Percentiles rank a stretch among this genome's conserved stretches.
These are phyloP conservation scores for Pseudocheirus occidentalis DNA, from an alignment of 2,797 vertebrate species.

Conservation along the genomic window DNA sequence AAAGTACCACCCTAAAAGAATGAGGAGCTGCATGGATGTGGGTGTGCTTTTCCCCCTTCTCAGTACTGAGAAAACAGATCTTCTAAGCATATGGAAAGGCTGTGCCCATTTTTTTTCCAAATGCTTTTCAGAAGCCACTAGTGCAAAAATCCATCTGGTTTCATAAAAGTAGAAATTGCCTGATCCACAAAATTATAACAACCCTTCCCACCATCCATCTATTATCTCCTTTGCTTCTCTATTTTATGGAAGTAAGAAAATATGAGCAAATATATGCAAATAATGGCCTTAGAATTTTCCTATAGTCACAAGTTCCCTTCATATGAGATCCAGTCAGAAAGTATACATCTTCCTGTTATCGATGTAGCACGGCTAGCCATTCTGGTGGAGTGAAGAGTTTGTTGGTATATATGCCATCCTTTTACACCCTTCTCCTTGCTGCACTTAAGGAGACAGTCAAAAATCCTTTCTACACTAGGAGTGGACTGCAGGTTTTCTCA, in stretches of 20 bases:
- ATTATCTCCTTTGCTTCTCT: neutral
- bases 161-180: constrained; percentile 11
- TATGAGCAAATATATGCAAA: neutral
- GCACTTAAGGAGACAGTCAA: neutral
- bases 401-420: too few relatives aligned
- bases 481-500: neutral
- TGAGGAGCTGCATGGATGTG: neutral
- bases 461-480: neutral
- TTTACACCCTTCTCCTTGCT: neutral
- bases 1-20: constrained; percentile 39
- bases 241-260: neutral
- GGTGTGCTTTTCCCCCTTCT: neutral
- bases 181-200: neutral
- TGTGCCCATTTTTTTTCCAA: constrained; percentile 37
- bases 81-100: constrained; percentile 44
- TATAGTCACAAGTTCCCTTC: neutral
- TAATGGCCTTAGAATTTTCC: constrained; percentile 16
- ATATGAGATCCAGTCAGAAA: neutral
- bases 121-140: constrained; percentile 33
- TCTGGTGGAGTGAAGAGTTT: neutral
- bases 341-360: neutral
- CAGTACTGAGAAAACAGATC: constrained; percentile 10
- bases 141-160: constrained; percentile 40
- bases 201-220: neutral
- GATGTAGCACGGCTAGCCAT: neutral